Conservation (phyloP, 2,888 invertebrate genomes). For the Pollenia labialis region DNA sequence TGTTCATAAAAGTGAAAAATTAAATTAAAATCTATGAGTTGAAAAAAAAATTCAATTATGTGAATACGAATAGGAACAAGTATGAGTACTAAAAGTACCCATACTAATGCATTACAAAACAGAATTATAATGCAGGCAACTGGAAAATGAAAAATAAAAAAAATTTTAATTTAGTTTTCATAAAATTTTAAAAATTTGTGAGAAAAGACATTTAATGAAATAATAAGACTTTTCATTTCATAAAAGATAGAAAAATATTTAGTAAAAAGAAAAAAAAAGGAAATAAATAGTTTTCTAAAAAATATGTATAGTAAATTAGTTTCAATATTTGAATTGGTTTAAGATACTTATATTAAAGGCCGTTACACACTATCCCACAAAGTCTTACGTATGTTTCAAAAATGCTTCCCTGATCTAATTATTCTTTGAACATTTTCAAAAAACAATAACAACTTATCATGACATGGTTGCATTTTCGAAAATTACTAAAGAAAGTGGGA, state of each 20-base stretch:
- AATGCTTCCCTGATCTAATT: too few relatives aligned
- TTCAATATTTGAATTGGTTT: too few relatives aligned
- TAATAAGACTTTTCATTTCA: not conserved
- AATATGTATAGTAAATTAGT: not conserved
- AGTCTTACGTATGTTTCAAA: too few relatives aligned
- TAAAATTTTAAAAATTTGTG: not conserved
- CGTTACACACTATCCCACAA: too few relatives aligned
- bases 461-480: too few relatives aligned
- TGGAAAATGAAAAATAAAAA: conserved; percentile 36
- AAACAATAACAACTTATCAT: too few relatives aligned
- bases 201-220: not conserved
- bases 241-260: not conserved
- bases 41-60: conserved; percentile 51
- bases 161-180: conserved; percentile 7
- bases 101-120: not conserved
- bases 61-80: conserved; percentile 28
- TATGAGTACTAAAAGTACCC: not conserved
- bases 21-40: conserved; percentile 65
- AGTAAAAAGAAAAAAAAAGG: not conserved
- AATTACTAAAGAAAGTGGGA: too few relatives aligned
- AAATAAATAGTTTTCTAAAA: too few relatives aligned
- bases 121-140: conserved; percentile 51
- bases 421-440: too few relatives aligned
- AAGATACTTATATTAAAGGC: too few relatives aligned
- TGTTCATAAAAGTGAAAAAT: conserved; percentile 70